phyloP scores from a whole-genome alignment of 2,113 vertebrate species.

The Porphyrio hochstetteri region DNA sequence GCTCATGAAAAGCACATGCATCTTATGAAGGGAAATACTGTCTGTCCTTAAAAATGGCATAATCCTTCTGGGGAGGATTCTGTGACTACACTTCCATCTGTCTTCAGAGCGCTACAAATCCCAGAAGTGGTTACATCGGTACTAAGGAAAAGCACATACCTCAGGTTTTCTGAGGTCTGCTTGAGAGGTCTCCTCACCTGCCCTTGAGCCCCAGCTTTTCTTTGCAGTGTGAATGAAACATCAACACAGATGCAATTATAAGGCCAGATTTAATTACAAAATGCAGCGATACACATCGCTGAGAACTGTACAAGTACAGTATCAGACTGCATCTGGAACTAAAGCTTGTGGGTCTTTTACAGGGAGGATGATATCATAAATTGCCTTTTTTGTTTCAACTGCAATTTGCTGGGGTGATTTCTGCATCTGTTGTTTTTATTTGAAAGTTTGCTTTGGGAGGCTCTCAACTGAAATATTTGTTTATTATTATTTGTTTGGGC shows the following conservation, averaged over 20 bases:
- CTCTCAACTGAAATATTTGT: background rate
- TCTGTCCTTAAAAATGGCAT: background rate
- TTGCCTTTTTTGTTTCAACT: background rate
- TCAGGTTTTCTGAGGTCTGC: background rate
- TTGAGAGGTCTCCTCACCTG: background rate
- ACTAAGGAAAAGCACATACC: background rate
- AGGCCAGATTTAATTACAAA: background rate
- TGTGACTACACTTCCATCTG: background rate
- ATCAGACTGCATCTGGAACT: background rate
- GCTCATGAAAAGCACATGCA: background rate
- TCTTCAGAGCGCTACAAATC: background rate
- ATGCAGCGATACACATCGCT: rapidly evolving
- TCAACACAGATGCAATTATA: background rate
- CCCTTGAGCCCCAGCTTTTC: background rate
- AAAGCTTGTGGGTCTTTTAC: background rate
- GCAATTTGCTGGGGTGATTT: background rate
- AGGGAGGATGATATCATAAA: background rate
- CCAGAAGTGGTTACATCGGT: background rate
- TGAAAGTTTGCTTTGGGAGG: background rate
- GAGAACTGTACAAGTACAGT: background rate
- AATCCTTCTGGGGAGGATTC: background rate
- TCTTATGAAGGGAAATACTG: background rate
- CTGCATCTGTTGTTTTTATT: background rate
- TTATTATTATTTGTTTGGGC: background rate
- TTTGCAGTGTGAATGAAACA: background rate